These are phyloP conservation scores for Holocentrus rufus DNA, from an alignment of 2,797 vertebrate genomes.

Conservation along the genomic window DNA sequence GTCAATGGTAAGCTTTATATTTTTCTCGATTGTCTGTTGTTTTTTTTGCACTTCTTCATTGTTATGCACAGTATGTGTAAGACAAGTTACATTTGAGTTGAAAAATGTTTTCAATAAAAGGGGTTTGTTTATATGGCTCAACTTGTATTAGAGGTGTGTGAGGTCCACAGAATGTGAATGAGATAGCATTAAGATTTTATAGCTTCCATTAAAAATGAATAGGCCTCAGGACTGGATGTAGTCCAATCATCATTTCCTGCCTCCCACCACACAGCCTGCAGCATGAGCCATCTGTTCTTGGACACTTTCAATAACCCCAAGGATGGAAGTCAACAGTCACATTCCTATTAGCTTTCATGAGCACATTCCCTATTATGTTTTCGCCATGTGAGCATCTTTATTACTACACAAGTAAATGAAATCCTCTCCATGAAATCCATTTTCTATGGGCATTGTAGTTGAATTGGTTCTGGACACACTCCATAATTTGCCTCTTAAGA, in stretches of 20 bases:
- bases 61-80: not conserved
- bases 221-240: constrained; percentile 25
- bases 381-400: not conserved
- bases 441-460: not conserved
- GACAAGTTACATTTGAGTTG: not conserved
- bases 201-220: constrained; percentile 59
- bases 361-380: not conserved
- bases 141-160: not conserved
- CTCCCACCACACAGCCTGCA: constrained; percentile 43
- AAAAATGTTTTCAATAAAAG: not conserved
- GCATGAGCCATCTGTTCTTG: constrained; percentile 55
- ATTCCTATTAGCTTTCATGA: constrained; percentile 5
- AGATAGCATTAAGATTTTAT: constrained; percentile 50
- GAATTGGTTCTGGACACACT: not conserved
- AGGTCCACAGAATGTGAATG: constrained; percentile 45
- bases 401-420: not conserved
- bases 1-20: constrained; percentile 87
- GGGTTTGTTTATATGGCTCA: not conserved
- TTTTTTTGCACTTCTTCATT: not conserved
- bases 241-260: constrained; percentile 42
- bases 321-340: constrained; percentile 23
- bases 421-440: not conserved
- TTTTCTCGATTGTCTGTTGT: not conserved
- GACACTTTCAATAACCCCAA: constrained; percentile 11
- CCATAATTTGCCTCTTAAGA: not conserved